phyloP scores from a whole-genome alignment of 53 echinoderm and acorn worm genomes.

The Astropecten irregularis region DNA sequence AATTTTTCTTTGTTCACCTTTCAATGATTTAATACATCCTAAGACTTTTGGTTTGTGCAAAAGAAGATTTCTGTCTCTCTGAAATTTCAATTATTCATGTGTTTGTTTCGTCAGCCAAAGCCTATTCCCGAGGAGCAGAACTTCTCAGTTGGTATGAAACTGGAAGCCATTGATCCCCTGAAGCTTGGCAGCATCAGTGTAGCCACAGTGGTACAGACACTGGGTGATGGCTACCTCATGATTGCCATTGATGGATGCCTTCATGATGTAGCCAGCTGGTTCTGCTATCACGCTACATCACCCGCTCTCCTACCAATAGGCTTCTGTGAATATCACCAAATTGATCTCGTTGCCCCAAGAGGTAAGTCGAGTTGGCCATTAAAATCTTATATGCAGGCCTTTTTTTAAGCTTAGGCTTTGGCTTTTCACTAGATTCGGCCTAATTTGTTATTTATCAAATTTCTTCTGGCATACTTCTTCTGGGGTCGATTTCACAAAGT shows the following conservation, averaged over 20 bases:
- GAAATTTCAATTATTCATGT: no score
- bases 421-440: no score
- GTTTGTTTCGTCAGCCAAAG: no score
- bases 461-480: no score
- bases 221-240: conserved; percentile 92
- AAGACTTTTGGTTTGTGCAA: no score
- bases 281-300: conserved; percentile 91
- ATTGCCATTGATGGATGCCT: conserved; percentile 91
- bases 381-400: no score
- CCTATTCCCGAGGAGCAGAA: conserved; percentile 67
- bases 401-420: no score
- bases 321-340: conserved; percentile 94
- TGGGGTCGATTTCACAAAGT: no score
- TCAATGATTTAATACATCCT: no score
- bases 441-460: neutral
- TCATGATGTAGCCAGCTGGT: conserved; percentile 83
- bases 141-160: conserved; percentile 86
- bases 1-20: no score
- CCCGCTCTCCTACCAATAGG: conserved; percentile 87
- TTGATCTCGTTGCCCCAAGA: conserved; percentile 86
- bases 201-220: conserved; percentile 86
- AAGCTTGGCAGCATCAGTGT: conserved; percentile 90
- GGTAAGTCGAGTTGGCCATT: conserved; percentile 46
- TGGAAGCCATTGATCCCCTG: conserved; percentile 93
- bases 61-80: no score